Evolutionary conservation across 2,113 vertebrate species (phyloP).

Genomic region (Ochotona curzoniae): DNA sequence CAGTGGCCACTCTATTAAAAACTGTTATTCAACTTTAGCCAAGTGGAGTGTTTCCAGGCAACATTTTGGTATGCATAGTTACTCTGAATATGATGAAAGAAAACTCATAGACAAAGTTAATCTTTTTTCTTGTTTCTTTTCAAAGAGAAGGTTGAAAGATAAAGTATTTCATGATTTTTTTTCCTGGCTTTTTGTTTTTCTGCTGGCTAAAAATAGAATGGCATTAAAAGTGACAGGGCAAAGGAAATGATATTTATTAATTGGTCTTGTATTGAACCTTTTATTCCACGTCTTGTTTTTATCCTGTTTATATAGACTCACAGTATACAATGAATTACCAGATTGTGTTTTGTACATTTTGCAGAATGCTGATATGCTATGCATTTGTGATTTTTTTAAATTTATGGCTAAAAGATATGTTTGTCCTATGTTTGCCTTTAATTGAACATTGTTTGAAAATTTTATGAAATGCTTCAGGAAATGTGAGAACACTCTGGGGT

Average conservation of each 20-base stretch:
- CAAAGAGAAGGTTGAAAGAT: not conserved
- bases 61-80: not conserved
- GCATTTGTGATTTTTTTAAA: constrained; percentile 1
- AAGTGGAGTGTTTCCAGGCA: not conserved
- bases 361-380: not conserved
- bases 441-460: constrained; percentile 67
- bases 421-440: constrained; percentile 74
- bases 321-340: not conserved
- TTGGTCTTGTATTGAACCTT: not conserved
- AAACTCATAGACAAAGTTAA: constrained; percentile 35
- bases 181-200: constrained; percentile 5
- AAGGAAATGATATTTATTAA: not conserved
- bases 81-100: constrained; percentile 44
- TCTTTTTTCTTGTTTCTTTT: constrained; percentile 42
- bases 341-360: not conserved
- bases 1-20: constrained; percentile 1
- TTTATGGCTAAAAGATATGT: constrained; percentile 39
- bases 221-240: not conserved
- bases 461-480: constrained; percentile 71
- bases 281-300: not conserved
- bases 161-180: not conserved
- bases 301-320: not conserved
- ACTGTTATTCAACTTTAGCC: constrained; percentile 59
- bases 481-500: constrained; percentile 64
- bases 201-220: not conserved